Percentiles rank a stretch among this genome's conserved stretches.
Evolutionary conservation across 2,888 invertebrate species (phyloP).

Genomic region (Sesamia inferens): DNA sequence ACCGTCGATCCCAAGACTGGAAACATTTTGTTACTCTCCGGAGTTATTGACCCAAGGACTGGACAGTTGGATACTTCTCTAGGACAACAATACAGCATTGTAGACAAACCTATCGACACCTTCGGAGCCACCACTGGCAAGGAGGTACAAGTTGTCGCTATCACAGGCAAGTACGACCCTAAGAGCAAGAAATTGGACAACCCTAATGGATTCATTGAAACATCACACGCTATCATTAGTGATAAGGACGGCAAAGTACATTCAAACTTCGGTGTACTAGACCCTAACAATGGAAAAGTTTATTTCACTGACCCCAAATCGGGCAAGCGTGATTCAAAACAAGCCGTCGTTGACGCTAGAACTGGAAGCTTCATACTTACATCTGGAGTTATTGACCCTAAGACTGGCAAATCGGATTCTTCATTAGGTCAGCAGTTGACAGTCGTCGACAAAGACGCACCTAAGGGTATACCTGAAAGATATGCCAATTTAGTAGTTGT

Average conservation of each 20-base stretch:
- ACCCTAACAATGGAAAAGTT: slow-evolving; percentile 89
- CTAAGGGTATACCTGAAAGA: slow-evolving; percentile 86
- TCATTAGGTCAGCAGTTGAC: slow-evolving; percentile 90
- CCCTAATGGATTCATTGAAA: slow-evolving; percentile 89
- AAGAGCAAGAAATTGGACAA: slow-evolving; percentile 90
- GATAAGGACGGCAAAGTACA: slow-evolving; percentile 93
- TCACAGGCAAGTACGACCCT: slow-evolving; percentile 90
- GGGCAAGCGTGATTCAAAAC: slow-evolving; percentile 91
- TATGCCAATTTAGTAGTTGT: slow-evolving; percentile 87
- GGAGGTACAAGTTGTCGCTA: slow-evolving; percentile 89
- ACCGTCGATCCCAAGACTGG: slow-evolving; percentile 88
- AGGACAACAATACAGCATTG: slow-evolving; percentile 91
- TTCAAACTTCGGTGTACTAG: slow-evolving; percentile 91
- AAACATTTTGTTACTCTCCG: slow-evolving; percentile 87
- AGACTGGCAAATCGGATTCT: slow-evolving; percentile 91
- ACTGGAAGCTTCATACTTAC: slow-evolving; percentile 90
- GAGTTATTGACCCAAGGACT: slow-evolving; percentile 90
- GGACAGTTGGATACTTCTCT: slow-evolving; percentile 89
- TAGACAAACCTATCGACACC: slow-evolving; percentile 89
- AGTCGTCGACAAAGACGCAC: slow-evolving; percentile 85
- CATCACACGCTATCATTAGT: slow-evolving; percentile 90
- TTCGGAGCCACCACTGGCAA: slow-evolving; percentile 83
- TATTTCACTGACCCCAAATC: slow-evolving; percentile 90
- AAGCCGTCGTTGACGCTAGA: slow-evolving; percentile 89
- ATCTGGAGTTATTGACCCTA: slow-evolving; percentile 91